A percentile compares a stretch with the other conserved stretches of the same genome.
phyloP scores from a whole-genome alignment of 1,140 invertebrate species.

The Trissolcus basalis region DNA sequence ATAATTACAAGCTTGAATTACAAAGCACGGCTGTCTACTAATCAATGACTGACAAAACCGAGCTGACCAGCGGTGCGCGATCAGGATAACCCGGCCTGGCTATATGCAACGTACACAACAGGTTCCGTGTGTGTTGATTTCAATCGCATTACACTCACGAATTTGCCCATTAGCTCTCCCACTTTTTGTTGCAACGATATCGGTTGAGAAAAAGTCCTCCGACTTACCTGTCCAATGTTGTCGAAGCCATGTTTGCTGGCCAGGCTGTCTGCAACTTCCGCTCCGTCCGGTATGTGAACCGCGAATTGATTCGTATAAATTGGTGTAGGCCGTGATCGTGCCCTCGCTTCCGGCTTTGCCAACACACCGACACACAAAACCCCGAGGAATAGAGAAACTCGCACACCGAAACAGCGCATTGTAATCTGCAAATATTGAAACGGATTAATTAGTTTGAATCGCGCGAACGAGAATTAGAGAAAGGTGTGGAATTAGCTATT shows the following conservation, averaged over 20 bases:
- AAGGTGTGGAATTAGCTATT: no score
- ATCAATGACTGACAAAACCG: conserved; percentile 33
- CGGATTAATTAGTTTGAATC: conserved; percentile 5
- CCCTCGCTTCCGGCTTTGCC: conserved; percentile 57
- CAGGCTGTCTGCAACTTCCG: conserved; percentile 78
- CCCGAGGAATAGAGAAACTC: conserved; percentile 63
- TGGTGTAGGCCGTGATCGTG: conserved; percentile 62
- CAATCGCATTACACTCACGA: not conserved
- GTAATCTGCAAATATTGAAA: conserved; percentile 28
- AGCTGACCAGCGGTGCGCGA: no score
- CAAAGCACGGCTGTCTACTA: conserved; percentile 32
- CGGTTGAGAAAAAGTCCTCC: not conserved
- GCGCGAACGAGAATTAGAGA: no score
- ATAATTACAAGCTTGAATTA: conserved; percentile 46
- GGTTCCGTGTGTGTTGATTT: conserved; percentile 13
- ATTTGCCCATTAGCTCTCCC: no score
- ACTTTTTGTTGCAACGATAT: no score
- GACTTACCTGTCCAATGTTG: conserved; percentile 84
- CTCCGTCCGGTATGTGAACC: conserved; percentile 82
- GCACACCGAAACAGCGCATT: conserved; percentile 64
- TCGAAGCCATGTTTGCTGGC: conserved; percentile 84
- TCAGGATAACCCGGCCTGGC: conserved; percentile 11
- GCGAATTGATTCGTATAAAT: conserved; percentile 88
- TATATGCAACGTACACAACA: conserved; percentile 19
- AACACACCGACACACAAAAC: conserved; percentile 56